Percentiles rank a stretch among this genome's conserved stretches.
phyloP scores from a whole-genome alignment of 2,113 vertebrate species.

The Haemorhous mexicanus region DNA sequence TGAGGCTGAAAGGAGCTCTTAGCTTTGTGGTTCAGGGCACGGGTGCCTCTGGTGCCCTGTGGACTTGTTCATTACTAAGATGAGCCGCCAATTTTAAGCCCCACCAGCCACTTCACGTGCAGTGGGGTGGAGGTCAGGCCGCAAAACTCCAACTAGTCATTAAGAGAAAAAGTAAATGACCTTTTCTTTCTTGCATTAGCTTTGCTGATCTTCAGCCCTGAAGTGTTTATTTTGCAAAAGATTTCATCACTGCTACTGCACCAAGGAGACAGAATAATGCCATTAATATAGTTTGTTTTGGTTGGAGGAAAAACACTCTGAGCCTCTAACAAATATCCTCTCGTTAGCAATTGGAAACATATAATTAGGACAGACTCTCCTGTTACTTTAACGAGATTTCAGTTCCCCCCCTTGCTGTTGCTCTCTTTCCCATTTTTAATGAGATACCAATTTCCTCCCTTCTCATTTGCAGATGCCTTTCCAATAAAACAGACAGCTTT shows the following conservation, averaged over 20 bases:
- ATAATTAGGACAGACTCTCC: constrained; percentile 64
- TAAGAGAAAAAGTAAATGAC: constrained; percentile 62
- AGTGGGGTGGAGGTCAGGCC: constrained; percentile 56
- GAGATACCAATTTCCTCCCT: constrained; percentile 75
- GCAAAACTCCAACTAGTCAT: constrained; percentile 56
- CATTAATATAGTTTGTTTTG: constrained; percentile 66
- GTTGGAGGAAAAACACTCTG: constrained; percentile 60
- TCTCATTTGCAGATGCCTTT: constrained; percentile 65
- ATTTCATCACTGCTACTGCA: constrained; percentile 45
- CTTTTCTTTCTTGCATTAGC: constrained; percentile 43
- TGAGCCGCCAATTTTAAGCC: not conserved
- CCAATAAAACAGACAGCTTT: constrained; percentile 75
- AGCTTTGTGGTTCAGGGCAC: not conserved
- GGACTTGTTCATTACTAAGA: not conserved
- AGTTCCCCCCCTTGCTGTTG: constrained; percentile 36
- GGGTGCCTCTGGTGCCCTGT: not conserved
- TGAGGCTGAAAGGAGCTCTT: not conserved
- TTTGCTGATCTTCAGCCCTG: constrained; percentile 42
- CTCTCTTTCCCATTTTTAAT: constrained; percentile 72
- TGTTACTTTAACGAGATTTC: constrained; percentile 70
- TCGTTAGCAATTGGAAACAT: constrained; percentile 70
- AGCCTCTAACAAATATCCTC: constrained; percentile 66
- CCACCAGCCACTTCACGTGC: constrained; percentile 7
- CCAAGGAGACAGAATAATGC: constrained; percentile 59
- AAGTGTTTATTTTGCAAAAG: constrained; percentile 70